phyloP scores from a whole-genome alignment of 2,113 vertebrate species.

The Dasyornis broadbenti region DNA sequence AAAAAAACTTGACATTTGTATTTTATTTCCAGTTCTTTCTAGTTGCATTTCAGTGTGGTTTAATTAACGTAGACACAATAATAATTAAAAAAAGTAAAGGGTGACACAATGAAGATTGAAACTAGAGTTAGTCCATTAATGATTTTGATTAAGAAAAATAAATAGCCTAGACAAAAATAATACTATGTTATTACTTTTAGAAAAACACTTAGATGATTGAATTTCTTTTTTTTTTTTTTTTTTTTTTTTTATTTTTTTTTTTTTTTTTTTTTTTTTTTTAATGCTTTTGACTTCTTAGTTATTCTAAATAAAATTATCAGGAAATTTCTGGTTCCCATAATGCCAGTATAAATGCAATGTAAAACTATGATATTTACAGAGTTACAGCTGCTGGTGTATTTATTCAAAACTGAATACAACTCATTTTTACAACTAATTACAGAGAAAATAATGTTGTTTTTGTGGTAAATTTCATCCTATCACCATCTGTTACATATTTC shows the following conservation, averaged over 20 bases:
- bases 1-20: neutral
- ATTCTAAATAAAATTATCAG: neutral
- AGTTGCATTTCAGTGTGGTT: neutral
- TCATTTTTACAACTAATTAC: neutral
- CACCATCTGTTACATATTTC: constrained; percentile 1
- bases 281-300: neutral
- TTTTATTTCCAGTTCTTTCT: neutral
- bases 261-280: neutral
- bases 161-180: neutral
- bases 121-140: neutral
- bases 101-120: neutral
- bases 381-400: neutral
- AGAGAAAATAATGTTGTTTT: neutral
- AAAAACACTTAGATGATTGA: neutral
- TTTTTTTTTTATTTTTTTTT: neutral
- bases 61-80: neutral
- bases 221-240: neutral
- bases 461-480: neutral
- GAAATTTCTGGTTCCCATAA: neutral
- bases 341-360: neutral
- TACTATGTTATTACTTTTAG: neutral
- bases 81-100: neutral
- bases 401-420: neutral
- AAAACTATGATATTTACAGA: neutral
- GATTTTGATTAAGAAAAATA: neutral